These are phyloP conservation scores for Terrapene triunguis DNA, from an alignment of 2,113 vertebrate species.

Conservation along the genomic window DNA sequence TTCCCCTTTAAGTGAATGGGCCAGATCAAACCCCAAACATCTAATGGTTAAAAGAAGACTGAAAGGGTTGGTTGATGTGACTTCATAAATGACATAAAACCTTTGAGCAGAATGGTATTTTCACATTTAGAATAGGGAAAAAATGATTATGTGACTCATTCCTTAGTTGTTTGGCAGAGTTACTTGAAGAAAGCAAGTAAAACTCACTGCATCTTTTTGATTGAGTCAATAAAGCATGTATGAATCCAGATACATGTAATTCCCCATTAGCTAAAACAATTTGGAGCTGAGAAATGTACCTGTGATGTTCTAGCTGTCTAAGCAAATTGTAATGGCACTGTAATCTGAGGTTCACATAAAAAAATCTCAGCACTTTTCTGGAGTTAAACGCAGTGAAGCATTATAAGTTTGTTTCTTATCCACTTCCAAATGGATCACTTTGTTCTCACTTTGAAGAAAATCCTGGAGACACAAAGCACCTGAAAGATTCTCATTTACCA, in stretches of 20 bases:
- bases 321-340: slow-evolving; percentile 20
- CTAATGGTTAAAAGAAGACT: background rate
- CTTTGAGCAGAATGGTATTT: background rate
- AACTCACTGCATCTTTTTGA: background rate
- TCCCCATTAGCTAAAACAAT: slow-evolving; percentile 31
- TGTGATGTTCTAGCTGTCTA: background rate
- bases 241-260: slow-evolving; percentile 6
- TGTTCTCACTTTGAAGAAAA: slow-evolving; percentile 42
- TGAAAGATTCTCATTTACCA: slow-evolving; percentile 1
- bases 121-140: background rate
- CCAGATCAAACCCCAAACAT: background rate
- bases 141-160: background rate
- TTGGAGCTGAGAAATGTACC: background rate
- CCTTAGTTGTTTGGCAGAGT: background rate
- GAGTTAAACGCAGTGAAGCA: slow-evolving; percentile 55
- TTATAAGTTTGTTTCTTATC: slow-evolving; percentile 48
- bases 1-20: background rate
- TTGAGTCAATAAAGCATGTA: background rate
- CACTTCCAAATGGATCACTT: slow-evolving; percentile 49
- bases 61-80: background rate
- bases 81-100: background rate
- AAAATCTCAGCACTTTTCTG: slow-evolving; percentile 30
- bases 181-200: background rate
- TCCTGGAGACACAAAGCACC: background rate
- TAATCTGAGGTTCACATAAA: slow-evolving; percentile 44